Evolutionary conservation across 2,888 invertebrate genomes (phyloP), one percentile per base, ranked within the genome.

Genomic region (Plebejus anna): DNA sequence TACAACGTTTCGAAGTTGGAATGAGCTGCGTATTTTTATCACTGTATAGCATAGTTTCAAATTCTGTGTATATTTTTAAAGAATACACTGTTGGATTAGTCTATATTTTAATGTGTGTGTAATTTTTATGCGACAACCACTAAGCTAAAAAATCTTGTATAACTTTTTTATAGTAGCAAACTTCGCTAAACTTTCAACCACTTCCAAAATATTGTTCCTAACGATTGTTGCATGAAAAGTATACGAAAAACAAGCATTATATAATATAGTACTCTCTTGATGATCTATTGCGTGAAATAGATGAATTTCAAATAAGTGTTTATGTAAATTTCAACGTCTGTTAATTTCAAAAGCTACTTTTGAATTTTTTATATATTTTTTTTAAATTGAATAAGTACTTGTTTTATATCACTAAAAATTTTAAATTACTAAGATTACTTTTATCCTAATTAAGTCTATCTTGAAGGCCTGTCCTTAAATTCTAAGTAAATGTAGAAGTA

Each of bases 401-500:
- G 1, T 66, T 66, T 16, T 66, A 32, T 66, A 1, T 28, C 28
- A 4, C 28, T 22, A 22, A 28, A 61, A 61, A 28, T 28, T 61
- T 61, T 61, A 32, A 28, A 36, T 66, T 16, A 32, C 32, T 32
- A 66, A 32, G 66, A 66, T 66, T 66, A 66, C 13, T 36, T 66
- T 66, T 32, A 36, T 32, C 13, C 13, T 66, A 13, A 66, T 32
- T 66, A 36, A 66, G 32, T 66, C 66, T 66, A 66, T 66, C 32
- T 55, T 66, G 16, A 16, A 55, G 13, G 13, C 32, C 51, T 73
- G 51, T 55, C 51, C 51, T 47, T 73, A 28, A 51, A 73, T 73
- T 73, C 47, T 71, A 38, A 71, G 47, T 47, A 72, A 73, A 22
- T 73, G 73, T 73, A 72, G 47, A 22, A 28, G 55, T 55, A 72